phyloP scores from a whole-genome alignment of 35 echinoderm and acorn worm genomes.

The Holothuria glaberrima region DNA sequence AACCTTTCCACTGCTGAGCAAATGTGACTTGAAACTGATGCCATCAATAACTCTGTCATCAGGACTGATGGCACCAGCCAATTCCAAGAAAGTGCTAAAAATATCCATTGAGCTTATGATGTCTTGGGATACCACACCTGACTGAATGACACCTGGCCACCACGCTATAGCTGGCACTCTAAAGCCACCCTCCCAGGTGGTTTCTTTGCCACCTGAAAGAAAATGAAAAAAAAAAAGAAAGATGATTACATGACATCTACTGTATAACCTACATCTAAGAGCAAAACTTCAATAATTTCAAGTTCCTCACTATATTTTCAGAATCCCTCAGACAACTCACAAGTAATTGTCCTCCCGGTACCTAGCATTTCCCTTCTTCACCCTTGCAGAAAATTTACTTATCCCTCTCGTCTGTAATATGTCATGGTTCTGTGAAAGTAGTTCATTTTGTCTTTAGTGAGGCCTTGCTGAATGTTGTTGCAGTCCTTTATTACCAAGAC shows the following conservation, averaged over 20 bases:
- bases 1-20: conserved; percentile 55
- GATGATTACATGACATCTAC: too few species aligned
- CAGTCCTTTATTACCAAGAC: too few species aligned
- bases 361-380: too few species aligned
- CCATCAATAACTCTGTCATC: conserved; percentile 72
- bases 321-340: not conserved
- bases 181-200: conserved; percentile 88
- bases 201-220: conserved; percentile 72
- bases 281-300: not conserved
- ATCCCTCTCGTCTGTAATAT: too few species aligned
- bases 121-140: conserved; percentile 40
- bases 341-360: too few species aligned
- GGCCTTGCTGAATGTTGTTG: too few species aligned
- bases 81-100: conserved; percentile 70
- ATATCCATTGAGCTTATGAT: conserved; percentile 90
- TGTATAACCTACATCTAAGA: too few species aligned
- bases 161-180: conserved; percentile 91
- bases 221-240: not conserved
- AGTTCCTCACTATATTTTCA: not conserved
- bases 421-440: too few species aligned
- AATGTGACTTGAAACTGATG: conserved; percentile 64
- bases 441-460: too few species aligned
- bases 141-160: conserved; percentile 76
- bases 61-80: conserved; percentile 61
- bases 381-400: too few species aligned